These are phyloP conservation scores for Xestoiulus laeticollis DNA, from an alignment of 2,888 invertebrate species.

Conservation along the genomic window DNA sequence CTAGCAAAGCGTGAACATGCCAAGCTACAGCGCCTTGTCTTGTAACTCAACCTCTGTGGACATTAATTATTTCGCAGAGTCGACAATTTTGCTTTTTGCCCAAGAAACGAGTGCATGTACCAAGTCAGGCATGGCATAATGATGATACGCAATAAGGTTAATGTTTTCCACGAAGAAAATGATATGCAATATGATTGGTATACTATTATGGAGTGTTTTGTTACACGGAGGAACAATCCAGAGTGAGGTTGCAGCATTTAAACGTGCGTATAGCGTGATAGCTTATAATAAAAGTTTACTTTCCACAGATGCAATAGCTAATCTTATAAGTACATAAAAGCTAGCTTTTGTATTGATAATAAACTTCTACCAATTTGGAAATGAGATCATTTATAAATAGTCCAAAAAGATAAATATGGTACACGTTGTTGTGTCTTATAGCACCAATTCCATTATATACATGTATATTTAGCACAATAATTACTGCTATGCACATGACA, in stretches of 20 bases:
- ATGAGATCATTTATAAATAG: neutral
- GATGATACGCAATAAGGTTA: neutral
- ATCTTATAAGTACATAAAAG: neutral
- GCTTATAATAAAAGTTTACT: neutral
- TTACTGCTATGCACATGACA: too few species aligned
- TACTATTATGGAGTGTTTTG: neutral
- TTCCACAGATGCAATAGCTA: neutral
- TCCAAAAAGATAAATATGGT: too few species aligned
- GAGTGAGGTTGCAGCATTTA: neutral
- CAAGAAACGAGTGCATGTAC: neutral
- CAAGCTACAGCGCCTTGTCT: conserved; percentile 20
- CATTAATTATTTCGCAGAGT: conserved; percentile 16
- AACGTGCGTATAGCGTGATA: neutral
- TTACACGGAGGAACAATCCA: neutral
- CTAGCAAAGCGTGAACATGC: neutral
- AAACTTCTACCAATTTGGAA: neutral
- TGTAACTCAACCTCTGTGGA: neutral
- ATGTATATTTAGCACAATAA: too few species aligned
- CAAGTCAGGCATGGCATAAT: conserved; percentile 34
- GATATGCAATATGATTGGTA: neutral
- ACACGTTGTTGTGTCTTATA: too few species aligned
- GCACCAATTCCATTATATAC: too few species aligned
- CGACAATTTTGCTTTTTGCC: conserved; percentile 25
- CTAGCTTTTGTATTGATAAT: neutral
- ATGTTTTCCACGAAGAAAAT: neutral